Evolutionary conservation across 2,113 vertebrate species (phyloP).

Genomic region (Alligator sinensis): DNA sequence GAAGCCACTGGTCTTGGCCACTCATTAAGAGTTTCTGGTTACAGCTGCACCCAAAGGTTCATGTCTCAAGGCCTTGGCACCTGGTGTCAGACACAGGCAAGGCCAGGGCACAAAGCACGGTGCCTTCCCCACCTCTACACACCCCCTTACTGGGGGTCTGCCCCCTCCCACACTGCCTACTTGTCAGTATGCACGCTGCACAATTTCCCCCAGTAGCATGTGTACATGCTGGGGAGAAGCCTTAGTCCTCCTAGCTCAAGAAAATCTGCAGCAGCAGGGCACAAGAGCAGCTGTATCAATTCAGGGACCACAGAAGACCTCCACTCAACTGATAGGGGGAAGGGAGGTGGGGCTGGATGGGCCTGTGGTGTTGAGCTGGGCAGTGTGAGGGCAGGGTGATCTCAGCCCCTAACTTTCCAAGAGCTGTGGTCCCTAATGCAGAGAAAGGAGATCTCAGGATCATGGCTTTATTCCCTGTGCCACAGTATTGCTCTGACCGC

Average conservation of each 20-base stretch:
- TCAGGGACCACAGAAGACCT: not conserved
- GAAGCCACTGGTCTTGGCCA: not conserved
- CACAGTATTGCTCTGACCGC: not conserved
- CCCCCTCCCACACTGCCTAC: not conserved
- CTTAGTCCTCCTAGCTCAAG: not conserved
- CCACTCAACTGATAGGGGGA: not conserved
- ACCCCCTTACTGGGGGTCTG: not conserved
- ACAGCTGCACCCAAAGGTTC: not conserved
- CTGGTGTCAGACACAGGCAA: not conserved
- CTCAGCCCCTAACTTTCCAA: too few species aligned
- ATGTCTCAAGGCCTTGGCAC: not conserved
- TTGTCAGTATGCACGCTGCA: too few species aligned
- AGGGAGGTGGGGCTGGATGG: not conserved
- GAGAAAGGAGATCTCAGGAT: not conserved
- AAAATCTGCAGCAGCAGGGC: not conserved
- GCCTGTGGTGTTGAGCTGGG: not conserved
- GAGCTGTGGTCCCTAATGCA: not conserved
- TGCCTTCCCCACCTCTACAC: not conserved
- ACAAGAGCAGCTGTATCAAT: not conserved
- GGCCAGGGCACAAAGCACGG: not conserved
- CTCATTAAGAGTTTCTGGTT: conserved; percentile 2
- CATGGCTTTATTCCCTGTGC: not conserved
- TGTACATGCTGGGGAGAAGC: too few species aligned
- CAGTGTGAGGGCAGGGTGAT: not conserved
- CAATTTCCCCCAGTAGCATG: too few species aligned